A percentile compares a stretch with the other conserved stretches of the same genome.
Conservation (phyloP, 1,140 invertebrate species). For the Leptinotarsa lineolata region DNA sequence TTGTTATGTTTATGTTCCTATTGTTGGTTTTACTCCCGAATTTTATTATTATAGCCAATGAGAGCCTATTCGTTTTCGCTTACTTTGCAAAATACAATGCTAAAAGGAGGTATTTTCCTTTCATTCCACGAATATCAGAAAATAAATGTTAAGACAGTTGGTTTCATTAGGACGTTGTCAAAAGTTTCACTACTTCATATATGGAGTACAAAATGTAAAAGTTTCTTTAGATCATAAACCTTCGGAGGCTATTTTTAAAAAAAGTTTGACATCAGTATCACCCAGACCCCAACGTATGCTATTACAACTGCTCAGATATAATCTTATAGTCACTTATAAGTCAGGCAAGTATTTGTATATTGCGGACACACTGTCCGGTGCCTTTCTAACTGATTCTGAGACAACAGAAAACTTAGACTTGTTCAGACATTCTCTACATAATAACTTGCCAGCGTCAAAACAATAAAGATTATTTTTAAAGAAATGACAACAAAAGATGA, state of each 20-base stretch:
- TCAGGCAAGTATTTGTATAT: conserved; percentile 47
- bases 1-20: conserved; percentile 34
- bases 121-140: background rate
- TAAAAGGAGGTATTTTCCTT: background rate
- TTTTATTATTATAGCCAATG: conserved; percentile 32
- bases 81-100: background rate
- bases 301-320: too few relatives aligned
- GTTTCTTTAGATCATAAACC: conserved; percentile 26
- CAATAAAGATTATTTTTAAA: conserved; percentile 12
- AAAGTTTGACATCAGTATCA: conserved; percentile 34
- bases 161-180: background rate
- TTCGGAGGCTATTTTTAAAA: conserved; percentile 30
- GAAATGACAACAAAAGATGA: conserved; percentile 20
- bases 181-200: too few relatives aligned
- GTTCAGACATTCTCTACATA: conserved; percentile 6
- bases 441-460: background rate
- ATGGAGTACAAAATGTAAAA: too few relatives aligned
- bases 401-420: conserved; percentile 14
- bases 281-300: conserved; percentile 49
- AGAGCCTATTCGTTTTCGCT: conserved; percentile 24
- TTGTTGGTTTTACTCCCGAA: conserved; percentile 30
- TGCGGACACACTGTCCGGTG: conserved; percentile 47
- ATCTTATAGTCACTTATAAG: conserved; percentile 41
- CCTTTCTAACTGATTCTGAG: conserved; percentile 4
- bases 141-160: background rate